phyloP scores from a whole-genome alignment of 2,888 invertebrate species.

The Junonia oenone region DNA sequence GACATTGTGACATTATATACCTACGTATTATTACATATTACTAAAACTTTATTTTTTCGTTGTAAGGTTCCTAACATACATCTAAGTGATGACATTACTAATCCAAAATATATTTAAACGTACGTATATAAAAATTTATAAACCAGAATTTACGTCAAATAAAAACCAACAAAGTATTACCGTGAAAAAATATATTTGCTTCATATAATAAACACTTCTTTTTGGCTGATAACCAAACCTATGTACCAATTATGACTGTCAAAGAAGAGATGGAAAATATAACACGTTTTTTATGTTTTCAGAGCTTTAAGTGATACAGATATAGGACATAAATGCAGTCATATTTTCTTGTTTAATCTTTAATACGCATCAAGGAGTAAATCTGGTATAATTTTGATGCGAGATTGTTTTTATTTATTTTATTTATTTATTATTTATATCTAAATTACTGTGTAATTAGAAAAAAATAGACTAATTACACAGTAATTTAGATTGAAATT shows the following conservation, averaged over 20 bases:
- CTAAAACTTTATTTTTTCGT: too few species aligned
- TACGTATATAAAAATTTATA: not conserved
- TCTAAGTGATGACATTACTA: too few species aligned
- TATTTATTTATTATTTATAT: too few species aligned
- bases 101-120: too few species aligned
- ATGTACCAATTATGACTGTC: slow-evolving; percentile 15
- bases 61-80: too few species aligned
- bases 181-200: not conserved
- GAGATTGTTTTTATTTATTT: too few species aligned
- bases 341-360: not conserved
- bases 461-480: too few species aligned
- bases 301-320: not conserved
- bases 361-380: not conserved
- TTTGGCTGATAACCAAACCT: slow-evolving; percentile 17
- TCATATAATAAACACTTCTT: slow-evolving; percentile 3
- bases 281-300: not conserved
- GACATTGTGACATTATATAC: too few species aligned
- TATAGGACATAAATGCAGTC: not conserved
- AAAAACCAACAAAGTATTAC: not conserved
- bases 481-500: too few species aligned
- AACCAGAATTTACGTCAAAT: not conserved
- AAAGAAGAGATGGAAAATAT: slow-evolving; percentile 6
- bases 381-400: too few species aligned
- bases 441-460: too few species aligned
- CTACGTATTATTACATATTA: too few species aligned